These are phyloP conservation scores for Acanthornis magna DNA, from an alignment of 2,797 vertebrate genomes.

Conservation along the genomic window DNA sequence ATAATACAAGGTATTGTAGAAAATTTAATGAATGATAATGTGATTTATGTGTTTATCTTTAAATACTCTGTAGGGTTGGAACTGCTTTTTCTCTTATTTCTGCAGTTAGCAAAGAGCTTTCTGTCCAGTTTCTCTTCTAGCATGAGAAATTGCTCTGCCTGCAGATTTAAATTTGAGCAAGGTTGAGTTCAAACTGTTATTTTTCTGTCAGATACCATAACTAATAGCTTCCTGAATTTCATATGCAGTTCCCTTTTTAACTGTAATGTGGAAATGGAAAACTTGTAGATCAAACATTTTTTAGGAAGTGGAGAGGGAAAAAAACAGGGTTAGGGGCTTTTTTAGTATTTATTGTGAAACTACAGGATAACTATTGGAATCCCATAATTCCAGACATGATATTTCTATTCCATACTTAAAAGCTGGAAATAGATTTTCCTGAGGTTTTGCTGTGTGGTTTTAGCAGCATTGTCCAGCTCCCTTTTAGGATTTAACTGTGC, in stretches of 20 bases:
- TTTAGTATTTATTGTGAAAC: neutral
- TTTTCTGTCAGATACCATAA: neutral
- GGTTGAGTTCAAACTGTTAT: neutral
- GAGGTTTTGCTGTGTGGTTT: neutral
- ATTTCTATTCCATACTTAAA: neutral
- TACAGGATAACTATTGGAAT: neutral
- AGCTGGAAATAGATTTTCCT: neutral
- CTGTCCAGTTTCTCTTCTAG: neutral
- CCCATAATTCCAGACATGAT: neutral
- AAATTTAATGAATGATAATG: neutral
- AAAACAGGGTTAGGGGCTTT: neutral
- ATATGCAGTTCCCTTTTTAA: neutral
- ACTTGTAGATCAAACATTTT: neutral
- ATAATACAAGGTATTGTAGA: neutral
- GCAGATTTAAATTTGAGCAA: neutral
- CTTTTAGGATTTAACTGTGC: neutral
- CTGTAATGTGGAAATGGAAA: neutral
- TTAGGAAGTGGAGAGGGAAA: neutral
- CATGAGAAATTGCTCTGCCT: neutral
- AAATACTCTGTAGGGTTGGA: neutral
- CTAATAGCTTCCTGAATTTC: neutral
- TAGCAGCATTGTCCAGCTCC: accelerated
- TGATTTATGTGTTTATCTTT: neutral
- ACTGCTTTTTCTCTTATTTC: neutral
- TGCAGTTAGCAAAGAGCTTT: neutral